Evolutionary conservation across 1,140 invertebrate species (phyloP), one percentile per base, ranked within the genome.

Genomic region (Aphidius gifuensis): DNA sequence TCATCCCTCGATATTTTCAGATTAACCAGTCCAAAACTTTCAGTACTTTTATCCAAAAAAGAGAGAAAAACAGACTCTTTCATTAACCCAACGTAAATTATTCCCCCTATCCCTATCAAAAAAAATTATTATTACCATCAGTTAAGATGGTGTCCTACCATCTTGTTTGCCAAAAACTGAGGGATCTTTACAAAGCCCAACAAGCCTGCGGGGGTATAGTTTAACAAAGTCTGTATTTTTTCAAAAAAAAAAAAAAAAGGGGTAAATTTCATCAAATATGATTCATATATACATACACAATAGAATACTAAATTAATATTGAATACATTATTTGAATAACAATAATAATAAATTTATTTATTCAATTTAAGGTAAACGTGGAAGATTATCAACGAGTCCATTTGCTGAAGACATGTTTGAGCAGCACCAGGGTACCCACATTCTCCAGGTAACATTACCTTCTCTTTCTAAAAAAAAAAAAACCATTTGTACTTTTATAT

Each of bases 341-440:
- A 42, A 16, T 43, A 16, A 16, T 44, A 64, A 60, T 59, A 16
- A 43, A 43, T 5, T 53, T 68, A 59, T 69, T 72, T 71, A 69
- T 74, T 82, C 80, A 71, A 86, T 86, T 57, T 11, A 83, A 92
- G 92, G 88, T 23, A 80, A 79, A 71, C 86, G 88, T 73, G 84
- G 83, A 62, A 86, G 92, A 43, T 49, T 66, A 77, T 81, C 83
- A 64, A 79, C 87, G 43, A 70, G 85, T 46, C 82, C 83, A 16
- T 79, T 91, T 65, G 88, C 91, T 16, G 86, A 92, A 80, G 93
- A 96, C 74, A 85, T 95, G 71, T 96, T 97, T 77, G 94, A 98
- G 75, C 91, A 94, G 76, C 94, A 97, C 81, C 94, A 98, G 83
- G 96, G 95, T 74, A 97, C 95, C 61, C 95, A 98, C 80, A 97